Conservation (phyloP, 2,888 invertebrate genomes). For the Caenorhabditis macrosperma region DNA sequence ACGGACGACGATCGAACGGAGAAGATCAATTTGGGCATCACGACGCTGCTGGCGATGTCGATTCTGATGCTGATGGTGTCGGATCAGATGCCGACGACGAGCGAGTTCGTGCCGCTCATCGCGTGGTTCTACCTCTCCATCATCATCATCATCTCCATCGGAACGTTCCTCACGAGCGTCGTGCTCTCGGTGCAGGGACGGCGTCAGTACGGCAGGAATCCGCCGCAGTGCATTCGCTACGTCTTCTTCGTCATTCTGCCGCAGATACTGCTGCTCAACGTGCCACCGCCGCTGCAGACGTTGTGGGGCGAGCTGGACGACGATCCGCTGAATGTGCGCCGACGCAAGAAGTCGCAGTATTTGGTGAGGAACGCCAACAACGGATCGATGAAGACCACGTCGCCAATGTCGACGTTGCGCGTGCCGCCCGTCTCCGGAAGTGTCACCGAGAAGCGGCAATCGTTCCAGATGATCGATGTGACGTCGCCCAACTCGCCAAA, state of each 20-base stretch:
- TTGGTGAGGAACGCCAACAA: conserved; percentile 17
- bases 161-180: conserved; percentile 78
- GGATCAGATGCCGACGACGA: conserved; percentile 82
- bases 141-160: conserved; percentile 78
- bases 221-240: conserved; percentile 72
- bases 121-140: conserved; percentile 79
- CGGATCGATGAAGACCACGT: conserved; percentile 38
- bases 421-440: conserved; percentile 51
- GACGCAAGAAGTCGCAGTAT: conserved; percentile 50
- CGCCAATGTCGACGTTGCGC: conserved; percentile 61
- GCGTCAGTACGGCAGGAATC: conserved; percentile 77
- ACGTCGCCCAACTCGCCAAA: conserved; percentile 70
- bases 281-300: conserved; percentile 72
- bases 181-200: conserved; percentile 77
- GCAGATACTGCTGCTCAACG: conserved; percentile 66
- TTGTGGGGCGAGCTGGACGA: conserved; percentile 77
- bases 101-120: conserved; percentile 79
- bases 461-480: conserved; percentile 75
- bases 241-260: conserved; percentile 72
- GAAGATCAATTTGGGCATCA: conserved; percentile 78
- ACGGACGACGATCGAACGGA: conserved; percentile 80
- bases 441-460: conserved; percentile 53
- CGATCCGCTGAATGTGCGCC: conserved; percentile 60
- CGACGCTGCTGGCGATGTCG: conserved; percentile 81
- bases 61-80: conserved; percentile 82